Evolutionary conservation across 2,113 vertebrate genomes (phyloP), one percentile per base, ranked within the genome.

Genomic region (Jacana jacana): DNA sequence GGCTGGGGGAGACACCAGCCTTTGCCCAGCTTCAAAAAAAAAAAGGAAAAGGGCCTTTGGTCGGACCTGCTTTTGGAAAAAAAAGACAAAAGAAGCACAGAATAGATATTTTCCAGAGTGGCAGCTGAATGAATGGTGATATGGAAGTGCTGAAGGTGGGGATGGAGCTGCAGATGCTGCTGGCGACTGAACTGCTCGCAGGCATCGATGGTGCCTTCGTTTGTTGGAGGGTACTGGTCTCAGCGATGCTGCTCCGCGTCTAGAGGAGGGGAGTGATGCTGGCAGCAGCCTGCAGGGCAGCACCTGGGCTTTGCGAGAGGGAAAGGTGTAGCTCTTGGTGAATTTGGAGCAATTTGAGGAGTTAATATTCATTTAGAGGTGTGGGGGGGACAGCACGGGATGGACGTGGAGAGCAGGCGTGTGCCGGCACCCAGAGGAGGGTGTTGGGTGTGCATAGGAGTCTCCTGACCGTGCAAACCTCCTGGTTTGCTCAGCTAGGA

Each of bases 181-280:
- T 0, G 18, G 73, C 5, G 2, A 33, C 33, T 35, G 42, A 40
- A 37, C 52, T 31, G 46, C 57, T 9, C 3, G 1, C 19, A 49
- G 65, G 55, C 57, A 25, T 28, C 4, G 4, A 4, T 25, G 5
- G 16, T 9, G 22, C 15, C 58, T 37, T 61, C 24, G 10, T 11
- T 17, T 33, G 35, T 35, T 48, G 4, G 0, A 3, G 46, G 17
- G 39, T 40, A 4, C n/a, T 60, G 1, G 1, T 23, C 5, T 0
- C 6, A 1, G 31, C 3, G 35, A 44, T 19, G 35, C 44, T 9
- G 17, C 44, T 46, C 44, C 16, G 44, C 17, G 1, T 13, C 19
- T 6, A 17, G 51, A 57, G 69, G 40, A 33, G 48, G 40, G 15
- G 16, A 44, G 11, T 4, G 14, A 8, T 19, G 6, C 7, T 64